phyloP scores from a whole-genome alignment of 2,888 invertebrate genomes.

The Catocala nupta region DNA sequence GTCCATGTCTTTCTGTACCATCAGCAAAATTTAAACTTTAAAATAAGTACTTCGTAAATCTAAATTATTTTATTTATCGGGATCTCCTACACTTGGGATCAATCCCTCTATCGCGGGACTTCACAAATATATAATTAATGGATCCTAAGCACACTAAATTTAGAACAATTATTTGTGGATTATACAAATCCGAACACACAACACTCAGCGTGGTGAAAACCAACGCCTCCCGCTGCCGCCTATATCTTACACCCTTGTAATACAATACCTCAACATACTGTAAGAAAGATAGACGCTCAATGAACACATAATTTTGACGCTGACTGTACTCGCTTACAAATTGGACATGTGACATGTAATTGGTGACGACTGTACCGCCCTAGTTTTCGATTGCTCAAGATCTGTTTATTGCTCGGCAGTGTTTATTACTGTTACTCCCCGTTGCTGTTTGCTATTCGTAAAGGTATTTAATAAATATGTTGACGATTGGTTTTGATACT shows the following conservation, averaged over 20 bases:
- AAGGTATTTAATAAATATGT: slow-evolving; percentile 17
- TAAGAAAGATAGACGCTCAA: slow-evolving; percentile 18
- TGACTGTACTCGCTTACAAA: slow-evolving; percentile 24
- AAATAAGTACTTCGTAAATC: too few species aligned
- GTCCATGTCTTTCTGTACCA: too few species aligned
- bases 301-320: slow-evolving; percentile 23
- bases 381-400: slow-evolving; percentile 61
- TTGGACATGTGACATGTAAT: slow-evolving; percentile 23
- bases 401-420: slow-evolving; percentile 51
- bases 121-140: too few species aligned
- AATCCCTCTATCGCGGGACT: too few species aligned
- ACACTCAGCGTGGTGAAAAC: too few species aligned
- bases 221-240: not conserved
- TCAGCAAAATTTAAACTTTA: too few species aligned
- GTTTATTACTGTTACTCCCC: slow-evolving; percentile 32
- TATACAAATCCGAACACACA: too few species aligned
- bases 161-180: too few species aligned
- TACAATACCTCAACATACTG: slow-evolving; percentile 13
- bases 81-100: too few species aligned
- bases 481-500: slow-evolving; percentile 10
- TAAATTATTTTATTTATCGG: too few species aligned
- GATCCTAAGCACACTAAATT: too few species aligned
- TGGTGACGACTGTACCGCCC: slow-evolving; percentile 28
- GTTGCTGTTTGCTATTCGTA: slow-evolving; percentile 19
- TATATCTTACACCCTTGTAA: not conserved